Base-by-base conservation (phyloP, 2,797 vertebrate species). In the Sebastes taczanowskii region DNA sequence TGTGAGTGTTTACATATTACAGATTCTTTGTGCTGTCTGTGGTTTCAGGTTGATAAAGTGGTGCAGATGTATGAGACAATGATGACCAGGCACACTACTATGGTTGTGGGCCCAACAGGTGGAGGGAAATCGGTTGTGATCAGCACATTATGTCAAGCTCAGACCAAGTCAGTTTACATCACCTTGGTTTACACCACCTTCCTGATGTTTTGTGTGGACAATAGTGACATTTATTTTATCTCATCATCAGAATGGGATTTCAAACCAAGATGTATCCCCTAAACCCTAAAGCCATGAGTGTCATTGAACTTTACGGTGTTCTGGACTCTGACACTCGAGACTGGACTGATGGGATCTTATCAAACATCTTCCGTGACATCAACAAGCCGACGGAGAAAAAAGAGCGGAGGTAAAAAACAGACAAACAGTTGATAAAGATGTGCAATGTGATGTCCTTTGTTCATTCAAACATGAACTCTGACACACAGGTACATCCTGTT, bases 41-140 rank as follows among this genome's bases (percentile, higher is more conserved):
- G 55, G 8, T 83, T 84, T 77, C 85, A 99, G 99, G 97, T 98
- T 89, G 98, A 99, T 91, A 99, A 99, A 95, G 97, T 99, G 79
- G 97, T 99, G 62, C 99, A 99, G 90, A 95, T 99, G 96, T 99
- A 98, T 59, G 99, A 99, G 92, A 99, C 98, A 5, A 99, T 99
- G 98, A 93, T 99, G 91, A 99, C 97, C 71, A 97, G 98, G 77
- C 99, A 99, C 92, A 98, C 99, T 0, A 99, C 98, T 0, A 99
- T 99, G 98, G 89, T 99, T 74, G 98, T 99, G 71, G 99, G 99
- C 59, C 98, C 98, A 29, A 99, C 99, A 0, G 97, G 98, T 76
- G 99, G 99, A 25, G 98, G 99, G 75, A 99, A 99, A 91, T 97
- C 99, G 0, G 97, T 99, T 86, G 97, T 99, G 90, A 99, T 99